Evolutionary conservation across 2,113 vertebrate genomes (phyloP).

Genomic region (Oncorhynchus gorbuscha): DNA sequence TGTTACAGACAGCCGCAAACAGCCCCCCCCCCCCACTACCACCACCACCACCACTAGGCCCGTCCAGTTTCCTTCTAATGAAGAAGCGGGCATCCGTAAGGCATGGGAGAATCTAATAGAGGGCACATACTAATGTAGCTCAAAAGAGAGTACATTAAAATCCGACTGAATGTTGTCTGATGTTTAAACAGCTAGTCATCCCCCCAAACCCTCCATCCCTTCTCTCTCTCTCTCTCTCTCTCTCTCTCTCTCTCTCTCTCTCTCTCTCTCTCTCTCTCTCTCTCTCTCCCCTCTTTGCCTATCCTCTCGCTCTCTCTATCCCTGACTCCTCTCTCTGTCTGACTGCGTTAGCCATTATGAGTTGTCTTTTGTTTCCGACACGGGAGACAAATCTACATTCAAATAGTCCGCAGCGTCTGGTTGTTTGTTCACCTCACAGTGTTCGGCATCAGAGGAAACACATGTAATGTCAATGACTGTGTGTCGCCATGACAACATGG

Average conservation of each 20-base stretch:
- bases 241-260: not conserved
- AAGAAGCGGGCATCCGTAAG: conserved; percentile 19
- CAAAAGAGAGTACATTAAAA: conserved; percentile 51
- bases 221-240: not conserved
- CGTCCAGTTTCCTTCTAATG: conserved; percentile 47
- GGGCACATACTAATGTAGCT: conserved; percentile 52
- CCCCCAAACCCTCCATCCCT: conserved; percentile 1
- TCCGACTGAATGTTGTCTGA: conserved; percentile 46
- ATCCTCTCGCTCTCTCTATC: not conserved
- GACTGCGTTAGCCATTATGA: not conserved
- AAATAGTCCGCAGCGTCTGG: conserved; percentile 22
- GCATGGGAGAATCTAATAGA: not conserved
- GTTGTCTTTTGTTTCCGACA: conserved; percentile 2
- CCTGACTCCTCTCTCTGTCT: not conserved
- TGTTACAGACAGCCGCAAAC: too few species aligned
- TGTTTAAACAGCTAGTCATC: conserved; percentile 32
- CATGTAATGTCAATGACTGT: conserved; percentile 50
- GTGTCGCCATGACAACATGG: conserved; percentile 58
- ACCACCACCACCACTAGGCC: conserved; percentile 18
- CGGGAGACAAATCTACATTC: conserved; percentile 30
- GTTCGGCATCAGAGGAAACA: conserved; percentile 46
- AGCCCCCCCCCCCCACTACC: not conserved
- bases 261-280: not conserved
- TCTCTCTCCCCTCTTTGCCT: not conserved
- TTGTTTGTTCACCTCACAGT: conserved; percentile 34